A percentile compares a stretch with the other conserved stretches of the same genome.
phyloP scores from a whole-genome alignment of 2,797 vertebrate genomes.

The Pristis pectinata region DNA sequence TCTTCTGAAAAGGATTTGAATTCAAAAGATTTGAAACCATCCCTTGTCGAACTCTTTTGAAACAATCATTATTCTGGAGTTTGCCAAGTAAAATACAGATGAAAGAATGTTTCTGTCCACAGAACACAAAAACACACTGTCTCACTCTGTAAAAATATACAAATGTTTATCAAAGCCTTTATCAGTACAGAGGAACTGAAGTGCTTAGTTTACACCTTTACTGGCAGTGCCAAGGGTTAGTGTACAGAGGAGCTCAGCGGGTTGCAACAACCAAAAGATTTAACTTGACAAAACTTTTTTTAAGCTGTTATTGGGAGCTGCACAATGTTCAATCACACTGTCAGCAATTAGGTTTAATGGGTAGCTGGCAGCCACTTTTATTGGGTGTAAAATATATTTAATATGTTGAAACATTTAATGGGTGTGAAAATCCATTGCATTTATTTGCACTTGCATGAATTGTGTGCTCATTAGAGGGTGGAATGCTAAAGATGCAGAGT shows the following conservation, averaged over 20 bases:
- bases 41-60: neutral
- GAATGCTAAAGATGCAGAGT: neutral
- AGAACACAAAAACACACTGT: neutral
- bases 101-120: neutral
- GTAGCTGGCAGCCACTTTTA: neutral
- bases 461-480: neutral
- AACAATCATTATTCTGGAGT: neutral
- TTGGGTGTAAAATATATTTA: neutral
- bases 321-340: neutral
- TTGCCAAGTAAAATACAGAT: conserved; percentile 16
- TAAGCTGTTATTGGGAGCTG: neutral
- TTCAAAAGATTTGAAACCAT: neutral
- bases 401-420: neutral
- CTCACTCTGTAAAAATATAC: neutral
- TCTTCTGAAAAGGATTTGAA: neutral
- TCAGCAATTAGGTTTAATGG: neutral
- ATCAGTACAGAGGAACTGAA: neutral
- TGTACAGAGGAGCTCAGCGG: neutral
- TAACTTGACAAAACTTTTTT: neutral
- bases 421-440: neutral
- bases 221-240: neutral
- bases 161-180: neutral
- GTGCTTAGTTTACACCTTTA: neutral
- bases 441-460: neutral
- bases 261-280: neutral